These are phyloP conservation scores for Forbesichthys papilliferus DNA, from an alignment of 2,113 vertebrate genomes.

Conservation along the genomic window DNA sequence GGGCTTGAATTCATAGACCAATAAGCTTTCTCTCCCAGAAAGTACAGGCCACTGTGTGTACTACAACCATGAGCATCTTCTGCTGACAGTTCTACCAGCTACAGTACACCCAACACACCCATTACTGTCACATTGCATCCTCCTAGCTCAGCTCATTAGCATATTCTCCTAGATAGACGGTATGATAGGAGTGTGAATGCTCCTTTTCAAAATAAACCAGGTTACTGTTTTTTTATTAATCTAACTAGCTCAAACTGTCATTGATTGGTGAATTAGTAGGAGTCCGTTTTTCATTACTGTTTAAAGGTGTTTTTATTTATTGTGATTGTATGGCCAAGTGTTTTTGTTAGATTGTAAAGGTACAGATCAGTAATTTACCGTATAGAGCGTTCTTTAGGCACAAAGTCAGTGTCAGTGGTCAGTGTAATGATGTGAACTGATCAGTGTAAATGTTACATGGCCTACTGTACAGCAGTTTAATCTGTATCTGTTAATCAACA, in stretches of 20 bases:
- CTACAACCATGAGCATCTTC: constrained; percentile 21
- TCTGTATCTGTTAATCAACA: constrained; percentile 19
- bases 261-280: constrained; percentile 8
- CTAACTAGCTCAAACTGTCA: constrained; percentile 9
- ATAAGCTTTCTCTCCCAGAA: constrained; percentile 39
- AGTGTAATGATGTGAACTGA: constrained; percentile 45
- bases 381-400: constrained; percentile 15
- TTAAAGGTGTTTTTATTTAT: constrained; percentile 17
- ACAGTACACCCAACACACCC: constrained; percentile 14
- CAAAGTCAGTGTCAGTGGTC: constrained; percentile 43
- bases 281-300: constrained; percentile 26
- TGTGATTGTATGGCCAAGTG: constrained; percentile 16
- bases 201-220: constrained; percentile 32
- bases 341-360: constrained; percentile 37
- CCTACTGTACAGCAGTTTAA: constrained; percentile 17
- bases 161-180: constrained; percentile 2
- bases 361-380: constrained; percentile 22
- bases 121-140: not conserved
- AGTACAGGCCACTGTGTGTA: not conserved
- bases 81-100: constrained; percentile 37
- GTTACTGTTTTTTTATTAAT: constrained; percentile 22
- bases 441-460: constrained; percentile 40
- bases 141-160: not conserved
- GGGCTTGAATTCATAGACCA: constrained; percentile 69
- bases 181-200: constrained; percentile 16